These are phyloP conservation scores for Arctocebus calabarensis DNA, from an alignment of 2,797 vertebrate species.

Conservation along the genomic window DNA sequence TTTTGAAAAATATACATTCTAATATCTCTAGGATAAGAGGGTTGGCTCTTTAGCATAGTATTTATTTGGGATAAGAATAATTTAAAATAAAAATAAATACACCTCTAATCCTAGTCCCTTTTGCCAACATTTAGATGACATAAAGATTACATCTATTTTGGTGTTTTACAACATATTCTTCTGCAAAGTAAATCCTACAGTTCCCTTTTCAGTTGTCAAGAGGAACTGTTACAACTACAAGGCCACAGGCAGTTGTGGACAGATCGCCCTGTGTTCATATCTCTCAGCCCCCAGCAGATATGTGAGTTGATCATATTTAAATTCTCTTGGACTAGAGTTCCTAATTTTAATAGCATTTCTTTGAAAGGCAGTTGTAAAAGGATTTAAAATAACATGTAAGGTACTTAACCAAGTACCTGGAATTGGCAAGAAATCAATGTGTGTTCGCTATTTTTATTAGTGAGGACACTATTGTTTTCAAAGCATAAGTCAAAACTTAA, in stretches of 20 bases:
- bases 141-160: background rate
- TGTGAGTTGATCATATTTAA: background rate
- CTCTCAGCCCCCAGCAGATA: background rate
- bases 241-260: background rate
- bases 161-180: background rate
- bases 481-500: background rate
- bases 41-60: background rate
- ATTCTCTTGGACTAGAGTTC: background rate
- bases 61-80: background rate
- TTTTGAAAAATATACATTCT: background rate
- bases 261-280: background rate
- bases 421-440: background rate
- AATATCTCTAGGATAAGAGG: background rate
- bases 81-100: conserved; percentile 24
- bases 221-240: background rate
- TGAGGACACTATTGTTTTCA: background rate
- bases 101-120: background rate
- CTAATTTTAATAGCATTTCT: background rate
- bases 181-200: background rate
- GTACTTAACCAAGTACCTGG: background rate
- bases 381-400: background rate
- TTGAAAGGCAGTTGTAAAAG: background rate
- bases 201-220: background rate
- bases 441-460: background rate
- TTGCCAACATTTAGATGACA: background rate